Evolutionary conservation across 2,113 vertebrate species (phyloP), one percentile per base, ranked within the genome.

Genomic region (Plestiodon gilberti): DNA sequence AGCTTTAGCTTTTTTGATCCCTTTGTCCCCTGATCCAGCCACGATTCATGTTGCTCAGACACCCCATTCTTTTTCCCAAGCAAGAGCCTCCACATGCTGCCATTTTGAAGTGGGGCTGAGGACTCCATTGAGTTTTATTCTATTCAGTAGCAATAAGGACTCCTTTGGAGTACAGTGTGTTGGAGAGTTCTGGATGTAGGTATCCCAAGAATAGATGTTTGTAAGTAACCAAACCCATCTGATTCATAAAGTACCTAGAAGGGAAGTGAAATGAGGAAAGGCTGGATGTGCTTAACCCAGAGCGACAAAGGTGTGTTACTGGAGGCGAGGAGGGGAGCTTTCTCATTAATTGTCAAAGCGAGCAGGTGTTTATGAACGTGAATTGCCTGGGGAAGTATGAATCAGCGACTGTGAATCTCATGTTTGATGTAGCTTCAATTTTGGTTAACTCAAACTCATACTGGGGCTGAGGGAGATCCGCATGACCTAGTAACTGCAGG

Each of bases 301-400:
- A 55, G 74, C 77, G 67, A 55, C 3, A 61, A 69, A 35, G 43
- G 43, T 33, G 74, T 55, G 40, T 55, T 84, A 22, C 40, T 83
- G 55, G n/a, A 28, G 3, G 22, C 30, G 67, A 30, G 52, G 71
- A 38, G 22, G 1, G 43, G 65, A 67, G 8, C 55, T 67, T 67
- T 85, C 74, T 78, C 22, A 57, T 78, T 85, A 78, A 85, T 85
- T 77, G 74, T 7, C 83, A 85, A 55, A 35, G 9, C 11, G 61
- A 67, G 40, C 67, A 77, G 83, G 62, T 77, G n/a, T 78, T 61
- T 78, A 65, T 30, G 25, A 64, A 76, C 14, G 43, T 83, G 33
- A 89, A 62, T 86, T 90, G 80, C 62, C 86, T 87, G 80, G 59
- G 73, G 35, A 85, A 75, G 73, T 76, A 86, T 67, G 48, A n/a